Evolutionary conservation across 2,113 vertebrate genomes (phyloP).

Genomic region (Solea solea): DNA sequence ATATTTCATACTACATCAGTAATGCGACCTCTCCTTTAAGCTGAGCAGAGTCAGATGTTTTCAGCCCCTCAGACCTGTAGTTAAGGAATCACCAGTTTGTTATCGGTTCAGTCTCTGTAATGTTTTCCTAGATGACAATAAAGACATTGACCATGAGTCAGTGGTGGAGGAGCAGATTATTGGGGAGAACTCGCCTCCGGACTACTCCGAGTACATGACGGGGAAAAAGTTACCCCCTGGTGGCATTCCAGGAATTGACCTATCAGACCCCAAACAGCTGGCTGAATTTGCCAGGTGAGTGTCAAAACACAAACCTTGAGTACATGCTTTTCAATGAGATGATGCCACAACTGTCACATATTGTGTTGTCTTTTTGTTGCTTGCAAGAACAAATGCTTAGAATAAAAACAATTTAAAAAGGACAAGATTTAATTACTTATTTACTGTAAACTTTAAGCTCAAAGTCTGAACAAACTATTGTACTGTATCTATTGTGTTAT

Average conservation of each 20-base stretch:
- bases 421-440: too few relatives aligned
- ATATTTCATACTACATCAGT: background rate
- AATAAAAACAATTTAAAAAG: too few relatives aligned
- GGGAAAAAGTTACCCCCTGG: constrained; percentile 99
- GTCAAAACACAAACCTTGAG: background rate
- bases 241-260: constrained; percentile 98
- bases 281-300: constrained; percentile 98
- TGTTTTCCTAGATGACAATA: constrained; percentile 92
- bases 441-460: too few relatives aligned
- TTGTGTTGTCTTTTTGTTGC: too few relatives aligned
- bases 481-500: too few relatives aligned
- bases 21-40: background rate
- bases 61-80: constrained; percentile 13
- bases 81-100: constrained; percentile 50
- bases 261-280: constrained; percentile 98
- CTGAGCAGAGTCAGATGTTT: background rate
- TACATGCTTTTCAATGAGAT: background rate
- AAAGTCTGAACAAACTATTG: too few relatives aligned
- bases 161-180: constrained; percentile 92
- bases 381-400: too few relatives aligned
- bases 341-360: too few relatives aligned
- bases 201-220: constrained; percentile 99
- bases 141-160: constrained; percentile 97
- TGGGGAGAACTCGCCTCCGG: constrained; percentile 97
- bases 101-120: constrained; percentile 81